Conservation (phyloP, 2,888 invertebrate genomes). For the Tinea pellionella region DNA sequence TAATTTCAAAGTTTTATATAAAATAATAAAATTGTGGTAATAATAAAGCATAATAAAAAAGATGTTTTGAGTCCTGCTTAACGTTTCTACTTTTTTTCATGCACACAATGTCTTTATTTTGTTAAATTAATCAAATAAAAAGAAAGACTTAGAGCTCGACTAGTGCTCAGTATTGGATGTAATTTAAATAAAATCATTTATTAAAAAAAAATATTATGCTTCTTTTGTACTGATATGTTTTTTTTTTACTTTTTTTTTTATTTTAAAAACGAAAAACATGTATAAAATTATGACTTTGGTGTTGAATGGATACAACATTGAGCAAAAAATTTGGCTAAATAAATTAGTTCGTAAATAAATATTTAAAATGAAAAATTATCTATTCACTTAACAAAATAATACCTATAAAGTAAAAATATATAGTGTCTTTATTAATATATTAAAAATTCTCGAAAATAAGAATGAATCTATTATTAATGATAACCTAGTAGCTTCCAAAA, state of each 20-base stretch:
- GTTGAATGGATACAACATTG: slow-evolving; percentile 63
- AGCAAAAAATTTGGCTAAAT: slow-evolving; percentile 67
- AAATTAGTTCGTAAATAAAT: slow-evolving; percentile 37
- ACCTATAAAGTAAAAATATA: slow-evolving; percentile 3
- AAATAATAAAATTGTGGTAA: background rate
- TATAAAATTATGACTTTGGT: slow-evolving; percentile 66
- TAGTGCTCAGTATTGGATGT: slow-evolving; percentile 28
- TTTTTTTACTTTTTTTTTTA: slow-evolving; percentile 10
- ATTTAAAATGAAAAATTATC: slow-evolving; percentile 43
- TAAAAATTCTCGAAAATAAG: slow-evolving; percentile 32
- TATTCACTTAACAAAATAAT: slow-evolving; percentile 49
- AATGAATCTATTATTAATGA: slow-evolving; percentile 26
- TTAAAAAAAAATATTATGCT: slow-evolving; percentile 39
- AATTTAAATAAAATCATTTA: background rate
- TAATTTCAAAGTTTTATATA: background rate
- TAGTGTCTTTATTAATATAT: slow-evolving; percentile 54
- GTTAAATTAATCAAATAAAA: background rate
- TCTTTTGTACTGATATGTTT: slow-evolving; percentile 61
- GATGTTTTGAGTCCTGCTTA: background rate
- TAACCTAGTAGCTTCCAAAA: slow-evolving; percentile 65
- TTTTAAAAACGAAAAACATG: slow-evolving; percentile 29
- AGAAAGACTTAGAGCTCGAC: slow-evolving; percentile 38
- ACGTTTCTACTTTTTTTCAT: background rate
- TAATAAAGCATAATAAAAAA: background rate
- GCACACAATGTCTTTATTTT: background rate